Evolutionary conservation across 1,140 invertebrate species (phyloP).

Genomic region (Eciton burchellii): DNA sequence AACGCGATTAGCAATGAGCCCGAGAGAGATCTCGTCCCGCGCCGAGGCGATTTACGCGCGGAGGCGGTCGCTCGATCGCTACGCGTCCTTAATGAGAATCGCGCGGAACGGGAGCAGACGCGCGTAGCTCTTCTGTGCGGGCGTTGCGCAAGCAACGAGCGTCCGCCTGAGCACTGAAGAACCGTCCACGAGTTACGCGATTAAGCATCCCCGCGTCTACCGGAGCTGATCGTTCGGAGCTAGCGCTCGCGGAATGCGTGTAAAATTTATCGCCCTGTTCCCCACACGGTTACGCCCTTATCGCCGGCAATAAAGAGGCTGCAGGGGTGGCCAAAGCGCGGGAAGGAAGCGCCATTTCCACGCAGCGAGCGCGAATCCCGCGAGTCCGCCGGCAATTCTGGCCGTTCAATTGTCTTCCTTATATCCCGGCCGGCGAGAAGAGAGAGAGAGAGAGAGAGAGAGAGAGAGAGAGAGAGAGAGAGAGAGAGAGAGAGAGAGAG

Average conservation of each 20-base stretch:
- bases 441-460: background rate
- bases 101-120: conserved; percentile 8
- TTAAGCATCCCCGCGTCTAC: too few relatives aligned
- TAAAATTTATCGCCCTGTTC: conserved; percentile 44
- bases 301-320: conserved; percentile 21
- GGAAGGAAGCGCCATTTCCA: conserved; percentile 43
- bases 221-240: too few relatives aligned
- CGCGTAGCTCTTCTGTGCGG: too few relatives aligned
- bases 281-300: conserved; percentile 14
- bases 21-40: conserved; percentile 1
- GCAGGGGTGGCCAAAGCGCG: conserved; percentile 4
- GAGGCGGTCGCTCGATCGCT: conserved; percentile 44
- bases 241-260: conserved; percentile 6
- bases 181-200: too few relatives aligned
- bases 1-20: conserved; percentile 47
- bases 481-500: background rate
- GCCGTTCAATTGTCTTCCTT: conserved; percentile 54
- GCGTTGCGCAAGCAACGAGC: too few relatives aligned
- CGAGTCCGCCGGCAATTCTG: conserved; percentile 30
- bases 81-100: conserved; percentile 30
- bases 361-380: conserved; percentile 15
- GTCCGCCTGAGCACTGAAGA: too few relatives aligned
- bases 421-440: conserved; percentile 1
- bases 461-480: background rate
- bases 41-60: conserved; percentile 20